These are phyloP conservation scores for Macrotrachela quadricornifera DNA, from an alignment of 1,140 invertebrate genomes.

Conservation along the genomic window DNA sequence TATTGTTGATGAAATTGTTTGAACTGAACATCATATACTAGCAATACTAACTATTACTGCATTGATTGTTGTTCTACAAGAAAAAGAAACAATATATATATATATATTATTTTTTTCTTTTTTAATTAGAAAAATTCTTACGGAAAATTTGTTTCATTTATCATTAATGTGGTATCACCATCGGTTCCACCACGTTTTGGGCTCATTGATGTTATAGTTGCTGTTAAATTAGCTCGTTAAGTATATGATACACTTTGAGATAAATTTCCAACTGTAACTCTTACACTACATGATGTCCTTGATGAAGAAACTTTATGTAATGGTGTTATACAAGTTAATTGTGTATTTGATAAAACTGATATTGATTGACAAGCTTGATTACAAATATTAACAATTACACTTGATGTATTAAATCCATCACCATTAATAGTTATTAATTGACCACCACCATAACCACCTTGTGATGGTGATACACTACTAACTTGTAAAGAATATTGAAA, in stretches of 20 bases:
- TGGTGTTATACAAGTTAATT: too few species aligned
- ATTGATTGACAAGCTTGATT: too few species aligned
- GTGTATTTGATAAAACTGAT: too few species aligned
- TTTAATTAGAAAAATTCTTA: neutral
- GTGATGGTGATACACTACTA: too few species aligned
- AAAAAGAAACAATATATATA: constrained; percentile 9
- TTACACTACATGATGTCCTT: neutral
- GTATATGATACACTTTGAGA: neutral
- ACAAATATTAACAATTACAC: neutral
- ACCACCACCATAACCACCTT: too few species aligned
- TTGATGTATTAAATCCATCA: too few species aligned
- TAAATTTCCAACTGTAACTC: neutral
- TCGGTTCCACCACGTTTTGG: constrained; percentile 13
- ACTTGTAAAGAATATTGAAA: too few species aligned
- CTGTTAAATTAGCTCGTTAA: constrained; percentile 2
- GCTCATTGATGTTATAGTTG: constrained; percentile 7
- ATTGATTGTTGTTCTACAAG: constrained; percentile 4
- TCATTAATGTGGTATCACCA: constrained; percentile 14
- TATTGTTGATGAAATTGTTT: neutral
- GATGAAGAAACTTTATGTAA: too few species aligned
- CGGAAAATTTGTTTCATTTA: constrained; percentile 14
- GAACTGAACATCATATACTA: neutral
- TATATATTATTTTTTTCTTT: constrained; percentile 1
- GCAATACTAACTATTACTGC: neutral
- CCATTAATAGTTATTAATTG: too few species aligned